A percentile compares a stretch with the other conserved stretches of the same genome.
phyloP scores from a whole-genome alignment of 2,888 invertebrate genomes.

The Thyatira batis region DNA sequence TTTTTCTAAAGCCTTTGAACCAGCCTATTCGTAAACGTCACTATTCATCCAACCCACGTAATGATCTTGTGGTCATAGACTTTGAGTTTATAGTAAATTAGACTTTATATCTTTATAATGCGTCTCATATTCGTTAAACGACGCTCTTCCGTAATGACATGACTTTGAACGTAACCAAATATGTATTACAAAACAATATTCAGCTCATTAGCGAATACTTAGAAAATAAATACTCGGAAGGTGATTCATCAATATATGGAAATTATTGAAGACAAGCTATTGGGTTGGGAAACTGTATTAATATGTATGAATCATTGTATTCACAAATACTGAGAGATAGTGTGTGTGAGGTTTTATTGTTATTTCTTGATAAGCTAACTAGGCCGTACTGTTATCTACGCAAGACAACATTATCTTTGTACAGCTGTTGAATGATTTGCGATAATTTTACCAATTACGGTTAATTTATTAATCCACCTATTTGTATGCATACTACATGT shows the following conservation, averaged over 20 bases:
- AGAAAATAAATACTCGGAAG: background rate
- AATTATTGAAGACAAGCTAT: background rate
- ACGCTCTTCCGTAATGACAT: background rate
- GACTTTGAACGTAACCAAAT: background rate
- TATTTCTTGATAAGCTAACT: conserved; percentile 38
- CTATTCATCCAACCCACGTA: background rate
- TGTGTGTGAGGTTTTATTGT: conserved; percentile 17
- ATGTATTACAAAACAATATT: background rate
- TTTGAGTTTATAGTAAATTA: background rate
- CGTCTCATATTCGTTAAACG: background rate
- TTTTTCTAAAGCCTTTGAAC: background rate
- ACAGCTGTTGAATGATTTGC: conserved; percentile 33
- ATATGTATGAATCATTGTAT: conserved; percentile 31
- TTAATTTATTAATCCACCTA: conserved; percentile 9
- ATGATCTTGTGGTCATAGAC: background rate
- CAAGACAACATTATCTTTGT: conserved; percentile 39
- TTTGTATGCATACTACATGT: background rate
- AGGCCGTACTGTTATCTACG: conserved; percentile 36
- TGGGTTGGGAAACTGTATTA: background rate
- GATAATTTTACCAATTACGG: conserved; percentile 15
- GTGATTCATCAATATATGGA: conserved; percentile 1
- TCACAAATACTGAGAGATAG: conserved; percentile 13
- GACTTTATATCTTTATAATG: background rate
- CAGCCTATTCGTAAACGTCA: background rate
- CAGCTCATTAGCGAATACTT: background rate